These are phyloP conservation scores for Drosophila mayri DNA, from an alignment of 1,140 invertebrate genomes.

Conservation along the genomic window DNA sequence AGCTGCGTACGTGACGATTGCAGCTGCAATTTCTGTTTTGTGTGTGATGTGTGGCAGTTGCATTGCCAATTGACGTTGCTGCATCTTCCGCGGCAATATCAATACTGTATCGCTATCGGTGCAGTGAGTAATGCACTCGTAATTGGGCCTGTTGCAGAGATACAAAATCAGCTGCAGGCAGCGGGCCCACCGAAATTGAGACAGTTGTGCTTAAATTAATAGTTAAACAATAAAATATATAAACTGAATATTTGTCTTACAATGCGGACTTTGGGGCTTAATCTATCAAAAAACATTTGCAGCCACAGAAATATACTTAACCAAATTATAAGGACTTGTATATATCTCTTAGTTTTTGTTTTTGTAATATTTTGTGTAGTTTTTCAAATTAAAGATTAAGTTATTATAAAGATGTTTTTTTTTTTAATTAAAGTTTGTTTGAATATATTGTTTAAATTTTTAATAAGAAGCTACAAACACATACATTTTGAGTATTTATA, in stretches of 20 bases:
- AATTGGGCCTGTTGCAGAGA: conserved; percentile 32
- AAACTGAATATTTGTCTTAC: too few relatives aligned
- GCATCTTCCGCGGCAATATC: conserved; percentile 22
- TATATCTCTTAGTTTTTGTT: too few relatives aligned
- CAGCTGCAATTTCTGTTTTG: conserved; percentile 14
- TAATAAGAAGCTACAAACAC: too few relatives aligned
- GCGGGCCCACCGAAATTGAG: background rate
- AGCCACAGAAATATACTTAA: background rate
- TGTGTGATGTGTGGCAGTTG: background rate
- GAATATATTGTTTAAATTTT: too few relatives aligned
- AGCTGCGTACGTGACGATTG: conserved; percentile 48
- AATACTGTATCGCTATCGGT: conserved; percentile 29
- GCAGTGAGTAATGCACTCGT: conserved; percentile 45
- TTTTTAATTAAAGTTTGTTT: too few relatives aligned
- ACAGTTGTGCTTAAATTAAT: background rate
- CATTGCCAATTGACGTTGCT: conserved; percentile 12
- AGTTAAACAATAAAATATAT: background rate
- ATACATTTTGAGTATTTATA: too few relatives aligned
- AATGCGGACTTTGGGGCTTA: too few relatives aligned
- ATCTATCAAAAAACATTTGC: background rate
- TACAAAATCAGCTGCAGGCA: conserved; percentile 23
- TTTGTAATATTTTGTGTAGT: too few relatives aligned
- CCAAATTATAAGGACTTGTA: too few relatives aligned
- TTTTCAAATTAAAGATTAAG: too few relatives aligned
- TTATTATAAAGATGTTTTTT: too few relatives aligned